A percentile compares a stretch with the other conserved stretches of the same genome.
Conservation (phyloP, 2,797 vertebrate genomes). For the Picus viridis region DNA sequence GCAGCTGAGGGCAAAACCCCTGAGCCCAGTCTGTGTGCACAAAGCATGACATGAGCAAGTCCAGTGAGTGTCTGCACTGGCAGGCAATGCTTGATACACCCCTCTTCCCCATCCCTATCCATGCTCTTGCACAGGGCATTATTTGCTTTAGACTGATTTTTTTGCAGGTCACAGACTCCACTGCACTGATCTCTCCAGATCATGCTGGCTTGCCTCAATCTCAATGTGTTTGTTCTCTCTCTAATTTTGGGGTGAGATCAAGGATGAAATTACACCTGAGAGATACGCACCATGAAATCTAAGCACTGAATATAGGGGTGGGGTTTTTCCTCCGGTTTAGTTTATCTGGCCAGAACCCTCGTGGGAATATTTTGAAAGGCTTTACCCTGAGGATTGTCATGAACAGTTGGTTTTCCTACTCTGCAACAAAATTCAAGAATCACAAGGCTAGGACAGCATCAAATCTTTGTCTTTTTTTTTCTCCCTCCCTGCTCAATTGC, state of each 20-base stretch:
- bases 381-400: neutral
- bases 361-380: neutral
- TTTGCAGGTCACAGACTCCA: neutral
- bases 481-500: neutral
- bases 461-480: neutral
- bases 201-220: neutral
- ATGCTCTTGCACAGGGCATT: neutral
- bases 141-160: neutral
- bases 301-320: neutral
- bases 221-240: neutral
- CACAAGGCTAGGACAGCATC: neutral
- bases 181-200: neutral
- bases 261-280: conserved; percentile 1
- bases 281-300: neutral
- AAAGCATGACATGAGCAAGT: accelerated
- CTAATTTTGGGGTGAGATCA: conserved; percentile 9
- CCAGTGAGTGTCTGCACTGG: neutral
- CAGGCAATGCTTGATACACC: neutral
- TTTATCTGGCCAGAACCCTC: neutral
- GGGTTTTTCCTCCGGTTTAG: neutral
- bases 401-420: neutral
- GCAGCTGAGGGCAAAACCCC: neutral
- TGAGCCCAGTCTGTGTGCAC: neutral
- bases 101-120: neutral
- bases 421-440: neutral